Conservation (phyloP, 2,888 invertebrate species). For the Thecocarcelia acutangulata region DNA sequence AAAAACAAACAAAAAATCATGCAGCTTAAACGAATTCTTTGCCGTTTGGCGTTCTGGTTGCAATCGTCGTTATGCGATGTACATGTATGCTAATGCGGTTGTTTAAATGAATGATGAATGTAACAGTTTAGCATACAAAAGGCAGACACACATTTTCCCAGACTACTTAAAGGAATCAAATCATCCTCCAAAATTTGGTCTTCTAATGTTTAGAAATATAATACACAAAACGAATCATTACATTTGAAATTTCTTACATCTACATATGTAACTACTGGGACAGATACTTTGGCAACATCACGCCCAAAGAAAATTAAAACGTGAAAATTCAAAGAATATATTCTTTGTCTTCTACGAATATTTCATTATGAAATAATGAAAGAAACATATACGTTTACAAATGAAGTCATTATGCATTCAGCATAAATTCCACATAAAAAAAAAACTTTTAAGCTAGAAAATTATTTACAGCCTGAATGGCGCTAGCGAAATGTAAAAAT, state of each 20-base stretch:
- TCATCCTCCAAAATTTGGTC: no score
- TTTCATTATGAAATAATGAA: background rate
- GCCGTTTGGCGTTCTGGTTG: slow-evolving; percentile 30
- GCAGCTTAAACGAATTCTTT: slow-evolving; percentile 61
- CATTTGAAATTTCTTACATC: no score
- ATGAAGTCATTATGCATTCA: slow-evolving; percentile 66
- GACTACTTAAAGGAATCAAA: slow-evolving; percentile 21
- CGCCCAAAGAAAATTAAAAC: no score
- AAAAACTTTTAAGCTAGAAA: slow-evolving; percentile 30
- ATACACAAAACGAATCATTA: no score
- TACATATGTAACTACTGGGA: no score
- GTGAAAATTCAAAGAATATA: background rate
- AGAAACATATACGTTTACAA: slow-evolving; percentile 1
- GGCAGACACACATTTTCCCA: background rate
- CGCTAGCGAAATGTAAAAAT: slow-evolving; percentile 59
- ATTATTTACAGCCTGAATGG: slow-evolving; percentile 68
- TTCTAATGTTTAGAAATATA: no score
- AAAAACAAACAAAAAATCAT: no score
- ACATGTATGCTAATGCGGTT: slow-evolving; percentile 14
- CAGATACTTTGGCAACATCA: no score
- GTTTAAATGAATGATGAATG: slow-evolving; percentile 38
- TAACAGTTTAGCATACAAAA: slow-evolving; percentile 48
- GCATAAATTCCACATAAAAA: slow-evolving; percentile 43
- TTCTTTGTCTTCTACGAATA: background rate
- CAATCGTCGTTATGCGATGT: slow-evolving; percentile 26